Percentiles rank a stretch among this genome's conserved stretches.
phyloP scores from a whole-genome alignment of 2,888 invertebrate genomes.

The Elegia similella region DNA sequence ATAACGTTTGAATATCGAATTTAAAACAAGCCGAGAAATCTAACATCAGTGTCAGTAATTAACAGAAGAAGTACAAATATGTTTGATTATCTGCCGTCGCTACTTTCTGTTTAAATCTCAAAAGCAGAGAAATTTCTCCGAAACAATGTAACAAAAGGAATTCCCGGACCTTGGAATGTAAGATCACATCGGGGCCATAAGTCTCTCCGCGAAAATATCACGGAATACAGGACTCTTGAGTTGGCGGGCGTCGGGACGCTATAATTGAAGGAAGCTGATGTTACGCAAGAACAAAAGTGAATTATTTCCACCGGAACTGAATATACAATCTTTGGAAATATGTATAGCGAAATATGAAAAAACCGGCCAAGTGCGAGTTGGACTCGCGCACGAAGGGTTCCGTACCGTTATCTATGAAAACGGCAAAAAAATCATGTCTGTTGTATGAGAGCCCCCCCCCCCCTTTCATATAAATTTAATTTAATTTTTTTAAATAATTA shows the following conservation, averaged over 20 bases:
- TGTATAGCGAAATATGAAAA: too few relatives aligned
- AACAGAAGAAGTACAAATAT: too few relatives aligned
- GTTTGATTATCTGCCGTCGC: neutral
- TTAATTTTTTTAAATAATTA: too few relatives aligned
- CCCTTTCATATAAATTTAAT: too few relatives aligned
- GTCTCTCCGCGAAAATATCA: constrained; percentile 20
- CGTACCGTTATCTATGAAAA: too few relatives aligned
- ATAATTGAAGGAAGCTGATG: constrained; percentile 20
- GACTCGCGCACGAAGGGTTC: too few relatives aligned
- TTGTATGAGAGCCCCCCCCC: too few relatives aligned
- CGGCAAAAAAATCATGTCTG: too few relatives aligned
- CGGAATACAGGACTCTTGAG: constrained; percentile 2
- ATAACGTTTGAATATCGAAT: too few relatives aligned
- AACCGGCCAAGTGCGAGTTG: too few relatives aligned
- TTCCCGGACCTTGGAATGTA: constrained; percentile 18
- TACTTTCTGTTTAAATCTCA: neutral
- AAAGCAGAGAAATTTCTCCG: neutral
- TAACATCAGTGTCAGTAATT: too few relatives aligned
- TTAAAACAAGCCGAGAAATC: too few relatives aligned
- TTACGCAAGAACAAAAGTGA: neutral
- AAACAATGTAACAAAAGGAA: constrained; percentile 23
- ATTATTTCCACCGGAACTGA: neutral
- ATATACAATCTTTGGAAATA: neutral
- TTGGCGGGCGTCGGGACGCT: neutral
- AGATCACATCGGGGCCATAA: constrained; percentile 22